Evolutionary conservation across 1,140 invertebrate genomes (phyloP).

Genomic region (Trichogramma pretiosum): DNA sequence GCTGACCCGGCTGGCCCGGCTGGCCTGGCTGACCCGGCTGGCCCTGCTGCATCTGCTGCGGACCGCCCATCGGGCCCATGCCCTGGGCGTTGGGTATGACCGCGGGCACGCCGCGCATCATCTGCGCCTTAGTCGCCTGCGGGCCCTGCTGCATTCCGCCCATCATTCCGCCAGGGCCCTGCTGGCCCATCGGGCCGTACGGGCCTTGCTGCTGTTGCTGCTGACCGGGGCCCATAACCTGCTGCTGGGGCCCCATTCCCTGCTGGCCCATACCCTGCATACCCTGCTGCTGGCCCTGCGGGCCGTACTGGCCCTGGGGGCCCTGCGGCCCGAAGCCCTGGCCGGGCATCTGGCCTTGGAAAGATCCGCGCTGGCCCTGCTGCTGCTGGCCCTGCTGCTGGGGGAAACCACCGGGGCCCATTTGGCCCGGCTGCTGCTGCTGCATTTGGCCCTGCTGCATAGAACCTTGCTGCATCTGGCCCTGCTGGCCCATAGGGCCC

Average conservation of each 20-base stretch:
- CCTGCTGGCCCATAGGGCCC: constrained; percentile 32
- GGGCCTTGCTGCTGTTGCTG: constrained; percentile 16
- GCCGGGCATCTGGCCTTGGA: too few species aligned
- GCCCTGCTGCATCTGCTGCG: constrained; percentile 38
- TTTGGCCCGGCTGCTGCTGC: constrained; percentile 20
- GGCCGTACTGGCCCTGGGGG: constrained; percentile 12
- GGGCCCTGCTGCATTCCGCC: constrained; percentile 18
- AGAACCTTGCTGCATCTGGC: constrained; percentile 30
- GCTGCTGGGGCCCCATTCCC: constrained; percentile 7
- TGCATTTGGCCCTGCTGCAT: constrained; percentile 28
- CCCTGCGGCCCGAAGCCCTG: constrained; percentile 17
- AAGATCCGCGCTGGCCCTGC: too few species aligned
- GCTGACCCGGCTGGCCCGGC: constrained; percentile 36
- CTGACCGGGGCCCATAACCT: constrained; percentile 17
- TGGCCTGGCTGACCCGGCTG: constrained; percentile 39
- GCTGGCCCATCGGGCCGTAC: constrained; percentile 10
- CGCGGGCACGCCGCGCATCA: constrained; percentile 51
- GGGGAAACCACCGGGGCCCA: constrained; percentile 23
- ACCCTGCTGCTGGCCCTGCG: constrained; percentile 23
- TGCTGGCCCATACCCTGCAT: constrained; percentile 28
- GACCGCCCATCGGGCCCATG: constrained; percentile 43
- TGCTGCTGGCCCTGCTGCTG: constrained; percentile 34
- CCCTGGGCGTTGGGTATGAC: constrained; percentile 49
- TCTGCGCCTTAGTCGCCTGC: constrained; percentile 36
- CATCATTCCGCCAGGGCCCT: constrained; percentile 5